A percentile compares a stretch with the other conserved stretches of the same genome.
Conservation (phyloP, 2,797 vertebrate species). For the Alca torda region DNA sequence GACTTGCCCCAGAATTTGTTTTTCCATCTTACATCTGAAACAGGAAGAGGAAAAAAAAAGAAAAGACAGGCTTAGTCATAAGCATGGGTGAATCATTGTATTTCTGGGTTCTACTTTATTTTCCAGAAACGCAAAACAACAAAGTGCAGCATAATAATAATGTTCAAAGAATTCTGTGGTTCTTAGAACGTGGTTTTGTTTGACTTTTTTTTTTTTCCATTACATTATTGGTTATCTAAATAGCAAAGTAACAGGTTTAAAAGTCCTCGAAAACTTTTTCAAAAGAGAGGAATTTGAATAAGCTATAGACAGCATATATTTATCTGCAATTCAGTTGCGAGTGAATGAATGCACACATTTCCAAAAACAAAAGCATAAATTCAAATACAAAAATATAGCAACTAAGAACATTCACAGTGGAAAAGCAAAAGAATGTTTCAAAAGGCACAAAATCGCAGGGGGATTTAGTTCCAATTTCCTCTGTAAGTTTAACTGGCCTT, state of each 20-base stretch:
- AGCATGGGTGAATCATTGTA: not conserved
- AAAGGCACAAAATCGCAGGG: not conserved
- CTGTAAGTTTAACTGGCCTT: not conserved
- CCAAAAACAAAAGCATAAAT: not conserved
- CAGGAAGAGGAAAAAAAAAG: not conserved
- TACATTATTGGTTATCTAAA: not conserved
- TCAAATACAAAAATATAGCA: not conserved
- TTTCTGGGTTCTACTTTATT: not conserved
- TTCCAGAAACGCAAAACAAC: not conserved
- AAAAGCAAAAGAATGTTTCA: not conserved
- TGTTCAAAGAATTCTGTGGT: not conserved
- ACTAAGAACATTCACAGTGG: not conserved
- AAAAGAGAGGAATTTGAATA: not conserved
- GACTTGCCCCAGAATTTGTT: conserved; percentile 99
- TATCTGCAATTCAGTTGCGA: not conserved
- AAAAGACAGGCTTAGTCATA: not conserved
- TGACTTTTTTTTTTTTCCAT: not conserved
- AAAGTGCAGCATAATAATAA: not conserved
- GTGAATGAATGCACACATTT: not conserved
- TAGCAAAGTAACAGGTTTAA: not conserved
- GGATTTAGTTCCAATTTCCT: not conserved
- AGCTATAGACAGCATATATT: not conserved
- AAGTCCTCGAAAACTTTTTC: not conserved
- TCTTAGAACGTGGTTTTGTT: not conserved
- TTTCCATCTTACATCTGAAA: conserved; percentile 95